Evolutionary conservation across 1,140 invertebrate genomes (phyloP).

Genomic region (Solenopsis invicta): DNA sequence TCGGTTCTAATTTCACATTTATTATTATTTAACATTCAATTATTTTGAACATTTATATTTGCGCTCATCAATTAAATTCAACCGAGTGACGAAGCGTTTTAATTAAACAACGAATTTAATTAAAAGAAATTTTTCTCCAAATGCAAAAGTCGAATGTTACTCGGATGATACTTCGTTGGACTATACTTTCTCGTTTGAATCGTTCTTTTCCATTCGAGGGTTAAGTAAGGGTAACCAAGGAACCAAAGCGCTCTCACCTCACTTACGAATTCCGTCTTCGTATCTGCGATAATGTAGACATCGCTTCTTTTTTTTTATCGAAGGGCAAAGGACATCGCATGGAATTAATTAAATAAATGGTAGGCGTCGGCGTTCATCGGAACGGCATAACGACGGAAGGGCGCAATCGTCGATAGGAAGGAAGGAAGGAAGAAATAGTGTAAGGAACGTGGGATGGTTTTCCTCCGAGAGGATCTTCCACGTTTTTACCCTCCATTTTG

Average conservation of each 20-base stretch:
- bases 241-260: slow-evolving; percentile 5
- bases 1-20: too few species aligned
- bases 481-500: slow-evolving; percentile 27
- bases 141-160: not conserved
- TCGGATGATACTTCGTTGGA: slow-evolving; percentile 5
- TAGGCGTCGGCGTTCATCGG: slow-evolving; percentile 18
- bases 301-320: slow-evolving; percentile 28
- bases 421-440: slow-evolving; percentile 49
- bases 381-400: slow-evolving; percentile 49
- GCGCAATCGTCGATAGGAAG: slow-evolving; percentile 50
- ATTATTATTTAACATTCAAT: not conserved
- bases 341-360: slow-evolving; percentile 77
- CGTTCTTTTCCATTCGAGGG: not conserved
- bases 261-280: slow-evolving; percentile 39
- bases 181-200: slow-evolving; percentile 8
- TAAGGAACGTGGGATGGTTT: slow-evolving; percentile 24
- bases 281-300: not conserved
- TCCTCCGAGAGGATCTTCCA: not conserved
- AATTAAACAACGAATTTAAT: slow-evolving; percentile 41
- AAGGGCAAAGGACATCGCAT: slow-evolving; percentile 27
- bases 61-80: not conserved
- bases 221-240: slow-evolving; percentile 21
- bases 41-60: not conserved
- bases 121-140: not conserved
- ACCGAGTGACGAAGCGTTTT: not conserved